These are phyloP conservation scores for Pachypanchax playfairii DNA, from an alignment of 2,113 vertebrate species.

Conservation along the genomic window DNA sequence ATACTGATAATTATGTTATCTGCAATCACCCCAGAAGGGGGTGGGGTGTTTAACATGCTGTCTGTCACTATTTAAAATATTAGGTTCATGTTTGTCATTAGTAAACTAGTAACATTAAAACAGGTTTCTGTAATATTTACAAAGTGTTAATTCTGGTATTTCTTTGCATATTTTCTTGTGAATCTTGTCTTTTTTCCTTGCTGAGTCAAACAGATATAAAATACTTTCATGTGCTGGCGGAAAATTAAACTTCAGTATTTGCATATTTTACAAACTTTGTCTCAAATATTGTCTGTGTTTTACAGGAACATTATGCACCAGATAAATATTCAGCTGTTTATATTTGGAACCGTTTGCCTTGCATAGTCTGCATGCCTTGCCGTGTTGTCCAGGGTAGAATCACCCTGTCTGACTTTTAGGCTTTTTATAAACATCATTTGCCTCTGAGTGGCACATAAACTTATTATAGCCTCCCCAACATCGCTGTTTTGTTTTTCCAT, in stretches of 20 bases:
- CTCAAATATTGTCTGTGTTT: not conserved
- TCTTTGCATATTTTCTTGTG: too few species aligned
- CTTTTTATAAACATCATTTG: conserved; percentile 70
- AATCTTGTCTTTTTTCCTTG: not conserved
- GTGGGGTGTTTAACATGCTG: too few species aligned
- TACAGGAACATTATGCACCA: not conserved
- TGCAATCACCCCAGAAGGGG: too few species aligned
- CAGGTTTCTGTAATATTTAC: too few species aligned
- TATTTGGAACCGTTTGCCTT: conserved; percentile 28
- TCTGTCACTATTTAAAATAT: too few species aligned
- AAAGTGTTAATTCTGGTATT: too few species aligned
- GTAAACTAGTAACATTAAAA: too few species aligned
- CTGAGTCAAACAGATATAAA: not conserved
- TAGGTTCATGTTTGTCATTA: too few species aligned
- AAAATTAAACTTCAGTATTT: not conserved
- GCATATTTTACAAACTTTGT: not conserved
- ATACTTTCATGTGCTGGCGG: not conserved
- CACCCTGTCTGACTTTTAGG: conserved; percentile 45
- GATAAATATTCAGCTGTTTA: not conserved
- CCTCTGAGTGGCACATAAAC: conserved; percentile 31
- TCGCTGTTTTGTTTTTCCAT: not conserved
- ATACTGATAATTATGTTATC: too few species aligned
- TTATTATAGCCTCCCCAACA: too few species aligned
- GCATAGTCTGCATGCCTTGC: conserved; percentile 55
- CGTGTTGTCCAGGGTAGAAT: conserved; percentile 42